Conservation (phyloP, 2,797 vertebrate species). For the Chloroceryle amazona region DNA sequence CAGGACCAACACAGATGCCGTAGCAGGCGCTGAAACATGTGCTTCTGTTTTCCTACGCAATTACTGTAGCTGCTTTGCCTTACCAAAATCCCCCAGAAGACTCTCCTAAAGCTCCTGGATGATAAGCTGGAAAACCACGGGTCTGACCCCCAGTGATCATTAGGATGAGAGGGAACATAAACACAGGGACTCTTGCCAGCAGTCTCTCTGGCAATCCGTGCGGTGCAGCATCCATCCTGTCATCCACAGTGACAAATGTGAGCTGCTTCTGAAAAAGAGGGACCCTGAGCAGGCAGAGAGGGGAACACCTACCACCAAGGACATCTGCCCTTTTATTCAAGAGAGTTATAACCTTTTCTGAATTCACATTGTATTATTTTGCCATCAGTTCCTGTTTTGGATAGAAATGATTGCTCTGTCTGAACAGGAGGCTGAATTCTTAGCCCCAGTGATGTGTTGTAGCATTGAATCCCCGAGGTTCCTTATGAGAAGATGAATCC, state of each 20-base stretch:
- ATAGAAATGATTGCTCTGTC: background rate
- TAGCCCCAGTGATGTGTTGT: background rate
- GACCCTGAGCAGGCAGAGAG: background rate
- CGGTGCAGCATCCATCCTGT: background rate
- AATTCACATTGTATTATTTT: fast-evolving
- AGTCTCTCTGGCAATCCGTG: background rate
- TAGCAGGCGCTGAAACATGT: background rate
- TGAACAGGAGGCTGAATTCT: background rate
- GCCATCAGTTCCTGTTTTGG: background rate
- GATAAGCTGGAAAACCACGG: background rate
- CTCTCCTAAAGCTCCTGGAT: background rate
- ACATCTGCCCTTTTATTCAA: fast-evolving
- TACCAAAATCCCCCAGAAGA: background rate
- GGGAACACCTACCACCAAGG: background rate
- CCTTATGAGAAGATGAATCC: background rate
- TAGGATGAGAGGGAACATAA: background rate
- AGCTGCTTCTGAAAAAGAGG: background rate
- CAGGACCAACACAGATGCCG: background rate
- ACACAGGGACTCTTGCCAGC: background rate
- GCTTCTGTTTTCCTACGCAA: background rate
- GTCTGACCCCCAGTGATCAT: background rate
- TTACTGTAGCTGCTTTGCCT: background rate
- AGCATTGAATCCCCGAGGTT: background rate
- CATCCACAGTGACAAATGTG: background rate
- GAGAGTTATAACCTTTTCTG: background rate